Evolutionary conservation across 2,113 vertebrate genomes (phyloP).

Genomic region (Tricholaema leucomelas): DNA sequence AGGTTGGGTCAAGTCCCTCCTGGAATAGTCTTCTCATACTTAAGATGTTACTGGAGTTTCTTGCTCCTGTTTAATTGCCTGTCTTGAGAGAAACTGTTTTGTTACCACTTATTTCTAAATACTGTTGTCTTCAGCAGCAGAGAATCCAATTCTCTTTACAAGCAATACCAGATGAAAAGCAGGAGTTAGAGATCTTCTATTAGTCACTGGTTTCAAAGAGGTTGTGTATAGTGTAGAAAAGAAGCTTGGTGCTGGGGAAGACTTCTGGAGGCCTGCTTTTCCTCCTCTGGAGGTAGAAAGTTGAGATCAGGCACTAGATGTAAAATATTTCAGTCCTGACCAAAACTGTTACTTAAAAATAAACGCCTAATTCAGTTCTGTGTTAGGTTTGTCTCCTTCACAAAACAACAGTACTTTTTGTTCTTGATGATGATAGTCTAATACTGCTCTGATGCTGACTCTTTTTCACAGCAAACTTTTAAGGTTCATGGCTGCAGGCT

Average conservation of each 20-base stretch:
- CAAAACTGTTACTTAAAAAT: background rate
- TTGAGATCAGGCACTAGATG: background rate
- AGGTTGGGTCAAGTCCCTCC: background rate
- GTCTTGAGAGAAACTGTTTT: slow-evolving; percentile 10
- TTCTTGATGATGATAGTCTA: background rate
- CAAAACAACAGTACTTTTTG: background rate
- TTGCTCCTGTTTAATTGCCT: slow-evolving; percentile 31
- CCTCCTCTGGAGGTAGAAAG: background rate
- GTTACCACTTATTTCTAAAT: background rate
- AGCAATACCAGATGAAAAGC: background rate
- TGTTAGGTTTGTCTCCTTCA: background rate
- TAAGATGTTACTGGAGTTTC: slow-evolving; percentile 34
- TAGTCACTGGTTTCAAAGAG: background rate
- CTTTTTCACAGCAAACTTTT: background rate
- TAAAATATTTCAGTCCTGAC: background rate
- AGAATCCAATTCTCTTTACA: background rate
- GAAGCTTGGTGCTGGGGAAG: background rate
- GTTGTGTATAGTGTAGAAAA: background rate
- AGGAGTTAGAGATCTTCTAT: background rate
- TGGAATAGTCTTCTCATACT: background rate
- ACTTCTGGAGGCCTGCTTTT: background rate
- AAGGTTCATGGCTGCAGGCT: background rate
- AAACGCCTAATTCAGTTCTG: background rate
- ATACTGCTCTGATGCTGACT: background rate
- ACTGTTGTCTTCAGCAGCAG: background rate